Percentiles rank a stretch among this genome's conserved stretches.
phyloP scores from a whole-genome alignment of 2,113 vertebrate species.

The Danionella cerebrum region DNA sequence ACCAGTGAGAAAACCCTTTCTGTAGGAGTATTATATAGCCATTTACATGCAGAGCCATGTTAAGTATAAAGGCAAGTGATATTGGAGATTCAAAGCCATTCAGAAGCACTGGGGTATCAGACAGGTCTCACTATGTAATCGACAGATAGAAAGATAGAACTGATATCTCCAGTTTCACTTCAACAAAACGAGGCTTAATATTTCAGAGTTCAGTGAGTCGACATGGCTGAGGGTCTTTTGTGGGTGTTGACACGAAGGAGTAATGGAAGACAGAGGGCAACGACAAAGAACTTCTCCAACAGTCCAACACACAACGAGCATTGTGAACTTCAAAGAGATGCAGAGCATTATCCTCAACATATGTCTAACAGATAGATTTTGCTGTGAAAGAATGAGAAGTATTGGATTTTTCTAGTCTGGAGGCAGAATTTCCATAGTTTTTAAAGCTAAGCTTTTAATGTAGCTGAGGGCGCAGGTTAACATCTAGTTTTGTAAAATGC shows the following conservation, averaged over 20 bases:
- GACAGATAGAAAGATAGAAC: slow-evolving; percentile 31
- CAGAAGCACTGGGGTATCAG: slow-evolving; percentile 13
- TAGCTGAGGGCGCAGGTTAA: too few relatives aligned
- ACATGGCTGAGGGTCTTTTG: slow-evolving; percentile 17
- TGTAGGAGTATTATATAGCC: slow-evolving; percentile 20
- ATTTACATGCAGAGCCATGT: slow-evolving; percentile 31
- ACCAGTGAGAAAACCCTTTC: slow-evolving; percentile 12
- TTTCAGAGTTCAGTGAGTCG: slow-evolving; percentile 18
- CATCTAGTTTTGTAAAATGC: too few relatives aligned
- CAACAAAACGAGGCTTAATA: slow-evolving; percentile 26
- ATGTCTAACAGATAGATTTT: neutral
- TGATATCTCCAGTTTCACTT: slow-evolving; percentile 26
- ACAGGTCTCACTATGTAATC: slow-evolving; percentile 15
- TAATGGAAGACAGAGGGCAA: slow-evolving; percentile 33
- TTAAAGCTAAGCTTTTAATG: neutral
- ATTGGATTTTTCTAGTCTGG: neutral
- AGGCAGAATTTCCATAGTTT: neutral
- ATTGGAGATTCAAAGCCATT: slow-evolving; percentile 25
- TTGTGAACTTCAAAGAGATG: slow-evolving; percentile 5
- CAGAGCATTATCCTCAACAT: neutral
- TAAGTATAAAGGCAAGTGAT: slow-evolving; percentile 28
- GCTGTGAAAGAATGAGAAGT: neutral
- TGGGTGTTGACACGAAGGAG: slow-evolving; percentile 22
- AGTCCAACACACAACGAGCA: slow-evolving; percentile 11
- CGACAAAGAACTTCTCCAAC: slow-evolving; percentile 4